A percentile compares a stretch with the other conserved stretches of the same genome.
Conservation (phyloP, 1,140 invertebrate genomes). For the Drosophila malerkotliana region DNA sequence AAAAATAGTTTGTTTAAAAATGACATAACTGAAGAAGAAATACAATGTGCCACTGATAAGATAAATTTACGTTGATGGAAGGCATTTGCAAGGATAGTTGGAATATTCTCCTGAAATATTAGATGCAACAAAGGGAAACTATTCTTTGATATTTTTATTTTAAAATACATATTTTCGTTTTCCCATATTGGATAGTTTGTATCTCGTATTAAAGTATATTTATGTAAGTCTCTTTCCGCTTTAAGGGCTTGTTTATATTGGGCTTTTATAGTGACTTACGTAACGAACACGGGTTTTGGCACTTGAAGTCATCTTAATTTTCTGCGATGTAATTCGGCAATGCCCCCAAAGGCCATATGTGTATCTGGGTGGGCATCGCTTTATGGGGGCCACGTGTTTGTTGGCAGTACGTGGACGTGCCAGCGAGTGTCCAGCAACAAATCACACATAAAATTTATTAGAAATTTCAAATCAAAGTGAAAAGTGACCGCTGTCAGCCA, state of each 20-base stretch:
- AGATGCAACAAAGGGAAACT: neutral
- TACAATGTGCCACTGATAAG: conserved; percentile 23
- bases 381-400: conserved; percentile 65
- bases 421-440: conserved; percentile 49
- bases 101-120: conserved; percentile 9
- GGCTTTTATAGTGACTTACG: neutral
- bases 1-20: conserved; percentile 35
- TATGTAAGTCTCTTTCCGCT: neutral
- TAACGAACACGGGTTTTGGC: neutral
- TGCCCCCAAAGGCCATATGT: conserved; percentile 53
- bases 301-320: conserved; percentile 13
- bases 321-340: conserved; percentile 17
- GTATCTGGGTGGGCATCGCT: conserved; percentile 61
- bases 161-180: no score
- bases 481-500: conserved; percentile 73
- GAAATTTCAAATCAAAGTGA: conserved; percentile 80
- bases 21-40: conserved; percentile 31
- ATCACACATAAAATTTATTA: conserved; percentile 81
- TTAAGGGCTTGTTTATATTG: neutral
- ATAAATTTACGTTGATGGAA: conserved; percentile 27
- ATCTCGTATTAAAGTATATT: neutral
- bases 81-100: conserved; percentile 10
- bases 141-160: neutral
- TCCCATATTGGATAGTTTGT: neutral
- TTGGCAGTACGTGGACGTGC: conserved; percentile 26